Base-by-base conservation (phyloP, 2,888 invertebrate genomes). In the Sminthurides aquaticus region DNA sequence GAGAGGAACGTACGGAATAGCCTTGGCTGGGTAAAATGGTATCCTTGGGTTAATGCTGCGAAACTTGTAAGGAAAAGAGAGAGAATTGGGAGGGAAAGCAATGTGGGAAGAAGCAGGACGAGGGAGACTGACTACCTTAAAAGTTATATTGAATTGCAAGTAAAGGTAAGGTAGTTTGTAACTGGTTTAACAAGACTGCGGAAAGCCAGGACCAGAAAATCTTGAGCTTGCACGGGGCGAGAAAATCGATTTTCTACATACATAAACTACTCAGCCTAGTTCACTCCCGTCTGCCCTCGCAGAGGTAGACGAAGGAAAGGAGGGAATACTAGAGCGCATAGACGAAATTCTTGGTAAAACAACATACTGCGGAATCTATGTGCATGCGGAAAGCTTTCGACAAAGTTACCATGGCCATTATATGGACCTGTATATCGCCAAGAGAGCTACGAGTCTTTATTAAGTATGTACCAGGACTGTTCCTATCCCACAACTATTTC, bases 221-320 rank as follows among this genome's bases (percentile, higher is more conserved):
- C 20, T 20, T 52, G 18, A 20, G 52, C 22, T 52, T 52, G 52
- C 52, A 52, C 52, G 52, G 52, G 52, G 52, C 43, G 22, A 52
- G 52, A 52, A 52, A 52, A 52, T 52, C 52, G 52, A 52, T 52
- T 52, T 52, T 52, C 52, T 22, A 20, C 52, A 34, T 34, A 34
- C 43, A 34, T 34, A 34, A 5, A 34, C 43, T 34, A 34, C 43
- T 5, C n/a, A n/a, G n/a, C n/a, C n/a, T n/a, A n/a, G n/a, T n/a
- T n/a, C n/a, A 11, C 43, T 34, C 43, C 15, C 43, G 8, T 34
- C 43, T 15, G 43, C 43, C 43, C 43, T 34, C 15, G 43, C 43
- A 5, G 5, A 34, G 8, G 43, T 15, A 34, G 43, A 5, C 43
- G 5, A 34, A 15, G 15, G 43, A n/a, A n/a, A n/a, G n/a, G n/a